Percentiles rank a stretch among this genome's conserved stretches.
These are phyloP conservation scores for Pelvicachromis taeniatus DNA, from an alignment of 2,113 vertebrate genomes.

Conservation along the genomic window DNA sequence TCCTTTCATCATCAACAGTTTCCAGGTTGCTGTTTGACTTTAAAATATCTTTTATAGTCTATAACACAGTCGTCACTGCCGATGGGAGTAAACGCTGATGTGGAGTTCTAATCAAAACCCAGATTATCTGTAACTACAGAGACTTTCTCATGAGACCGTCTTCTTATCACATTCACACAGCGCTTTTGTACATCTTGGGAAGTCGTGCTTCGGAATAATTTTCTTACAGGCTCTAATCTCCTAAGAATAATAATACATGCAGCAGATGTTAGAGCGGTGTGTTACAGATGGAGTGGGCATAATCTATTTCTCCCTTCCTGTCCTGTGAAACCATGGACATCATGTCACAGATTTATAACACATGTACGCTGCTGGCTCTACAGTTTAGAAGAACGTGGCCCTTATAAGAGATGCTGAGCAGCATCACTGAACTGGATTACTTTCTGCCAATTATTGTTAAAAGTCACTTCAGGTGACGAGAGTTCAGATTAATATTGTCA, in stretches of 20 bases:
- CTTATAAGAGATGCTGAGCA: neutral
- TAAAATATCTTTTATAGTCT: neutral
- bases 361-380: neutral
- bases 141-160: neutral
- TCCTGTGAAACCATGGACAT: slow-evolving; percentile 1
- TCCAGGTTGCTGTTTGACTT: neutral
- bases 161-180: neutral
- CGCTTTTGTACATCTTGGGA: slow-evolving; percentile 10
- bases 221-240: neutral
- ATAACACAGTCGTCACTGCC: neutral
- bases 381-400: neutral
- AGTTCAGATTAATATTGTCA: neutral
- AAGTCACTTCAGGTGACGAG: neutral
- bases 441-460: neutral
- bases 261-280: neutral
- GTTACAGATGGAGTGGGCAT: neutral
- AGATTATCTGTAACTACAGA: neutral
- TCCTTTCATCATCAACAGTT: neutral
- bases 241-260: neutral
- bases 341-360: slow-evolving; percentile 8
- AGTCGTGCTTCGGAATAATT: neutral
- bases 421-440: neutral
- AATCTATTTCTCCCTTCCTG: neutral
- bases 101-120: neutral
- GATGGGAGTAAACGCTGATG: neutral